Evolutionary conservation across 2,888 invertebrate species (phyloP).

Genomic region (Hoplodrina blanda): DNA sequence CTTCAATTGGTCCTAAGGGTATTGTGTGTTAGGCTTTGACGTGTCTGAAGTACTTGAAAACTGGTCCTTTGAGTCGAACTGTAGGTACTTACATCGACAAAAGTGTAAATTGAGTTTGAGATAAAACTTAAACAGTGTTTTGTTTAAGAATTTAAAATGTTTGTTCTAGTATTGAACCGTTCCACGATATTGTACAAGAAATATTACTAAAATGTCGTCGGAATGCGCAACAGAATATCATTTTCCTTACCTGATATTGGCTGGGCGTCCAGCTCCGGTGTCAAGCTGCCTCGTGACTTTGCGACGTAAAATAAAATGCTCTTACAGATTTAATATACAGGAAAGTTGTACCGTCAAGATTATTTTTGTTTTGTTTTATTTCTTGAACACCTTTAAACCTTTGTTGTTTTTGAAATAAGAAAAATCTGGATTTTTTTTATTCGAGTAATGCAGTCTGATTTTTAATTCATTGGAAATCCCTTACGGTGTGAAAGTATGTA

Average conservation of each 20-base stretch:
- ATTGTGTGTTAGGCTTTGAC: constrained; percentile 15
- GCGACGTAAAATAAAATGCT: constrained; percentile 41
- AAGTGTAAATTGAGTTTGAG: too few relatives aligned
- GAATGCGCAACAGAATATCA: constrained; percentile 38
- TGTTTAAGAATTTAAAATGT: too few relatives aligned
- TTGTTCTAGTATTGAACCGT: neutral
- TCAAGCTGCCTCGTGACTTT: constrained; percentile 41
- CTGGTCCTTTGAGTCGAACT: neutral
- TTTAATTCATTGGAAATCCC: neutral
- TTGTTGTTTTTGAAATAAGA: too few relatives aligned
- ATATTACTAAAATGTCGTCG: neutral
- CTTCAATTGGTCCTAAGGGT: neutral
- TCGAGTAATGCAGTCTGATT: too few relatives aligned
- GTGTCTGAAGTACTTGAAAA: neutral
- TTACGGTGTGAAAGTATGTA: neutral
- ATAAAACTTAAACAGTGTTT: too few relatives aligned
- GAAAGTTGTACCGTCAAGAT: neutral
- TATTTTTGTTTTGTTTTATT: neutral
- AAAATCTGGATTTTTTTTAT: too few relatives aligned
- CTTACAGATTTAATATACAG: constrained; percentile 24
- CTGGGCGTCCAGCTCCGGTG: constrained; percentile 52
- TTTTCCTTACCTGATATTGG: constrained; percentile 57
- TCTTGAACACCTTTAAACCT: too few relatives aligned
- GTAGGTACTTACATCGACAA: too few relatives aligned
- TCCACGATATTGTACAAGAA: neutral